A percentile compares a stretch with the other conserved stretches of the same genome.
Evolutionary conservation across 2,888 invertebrate species (phyloP).

Genomic region (Drosophila leonis): DNA sequence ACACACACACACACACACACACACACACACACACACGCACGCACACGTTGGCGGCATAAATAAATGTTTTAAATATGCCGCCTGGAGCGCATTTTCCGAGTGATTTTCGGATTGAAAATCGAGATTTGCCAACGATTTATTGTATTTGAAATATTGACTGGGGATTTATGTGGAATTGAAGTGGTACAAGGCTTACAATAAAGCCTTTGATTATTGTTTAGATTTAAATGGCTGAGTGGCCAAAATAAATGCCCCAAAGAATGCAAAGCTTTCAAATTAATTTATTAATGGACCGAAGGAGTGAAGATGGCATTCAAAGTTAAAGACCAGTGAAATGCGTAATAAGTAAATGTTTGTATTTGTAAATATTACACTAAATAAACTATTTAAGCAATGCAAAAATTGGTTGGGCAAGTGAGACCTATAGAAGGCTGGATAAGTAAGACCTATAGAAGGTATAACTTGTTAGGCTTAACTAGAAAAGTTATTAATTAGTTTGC

Average conservation of each 20-base stretch:
- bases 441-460: too few relatives aligned
- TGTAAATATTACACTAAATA: background rate
- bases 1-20: constrained; percentile 26
- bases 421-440: too few relatives aligned
- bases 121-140: constrained; percentile 45
- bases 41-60: constrained; percentile 56
- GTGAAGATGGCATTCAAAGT: too few relatives aligned
- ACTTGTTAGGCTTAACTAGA: background rate
- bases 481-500: background rate
- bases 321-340: background rate
- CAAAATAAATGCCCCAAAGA: background rate
- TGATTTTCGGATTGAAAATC: constrained; percentile 54
- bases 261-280: background rate
- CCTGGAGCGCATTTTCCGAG: constrained; percentile 65
- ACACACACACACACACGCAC: constrained; percentile 16
- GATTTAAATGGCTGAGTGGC: background rate
- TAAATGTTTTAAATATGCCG: constrained; percentile 65
- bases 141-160: constrained; percentile 35
- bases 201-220: constrained; percentile 17
- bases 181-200: constrained; percentile 30
- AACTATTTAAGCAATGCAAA: background rate
- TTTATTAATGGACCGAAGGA: background rate
- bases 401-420: background rate
- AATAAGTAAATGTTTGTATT: background rate
- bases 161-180: constrained; percentile 33